Evolutionary conservation across 2,797 vertebrate species (phyloP).

Genomic region (Sus cebifrons): DNA sequence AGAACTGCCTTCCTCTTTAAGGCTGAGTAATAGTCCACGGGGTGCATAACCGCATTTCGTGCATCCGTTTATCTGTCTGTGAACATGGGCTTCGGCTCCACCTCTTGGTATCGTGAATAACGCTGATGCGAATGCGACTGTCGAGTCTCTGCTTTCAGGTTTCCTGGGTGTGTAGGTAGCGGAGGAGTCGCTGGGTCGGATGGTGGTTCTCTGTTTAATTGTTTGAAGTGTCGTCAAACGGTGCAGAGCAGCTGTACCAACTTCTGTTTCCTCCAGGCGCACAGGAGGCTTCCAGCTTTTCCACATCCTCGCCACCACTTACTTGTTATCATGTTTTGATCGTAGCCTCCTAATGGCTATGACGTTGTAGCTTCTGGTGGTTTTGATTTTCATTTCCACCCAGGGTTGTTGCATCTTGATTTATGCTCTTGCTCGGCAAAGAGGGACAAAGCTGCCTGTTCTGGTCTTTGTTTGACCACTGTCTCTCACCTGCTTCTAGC

Average conservation of each 20-base stretch:
- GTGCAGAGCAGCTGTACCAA: neutral
- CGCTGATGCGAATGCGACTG: neutral
- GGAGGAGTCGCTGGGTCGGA: neutral
- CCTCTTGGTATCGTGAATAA: neutral
- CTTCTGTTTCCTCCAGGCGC: neutral
- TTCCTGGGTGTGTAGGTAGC: neutral
- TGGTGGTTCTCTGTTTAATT: neutral
- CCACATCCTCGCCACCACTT: neutral
- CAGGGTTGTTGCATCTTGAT: neutral
- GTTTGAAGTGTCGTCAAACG: neutral
- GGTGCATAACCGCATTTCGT: neutral
- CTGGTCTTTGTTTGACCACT: neutral
- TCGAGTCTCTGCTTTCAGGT: neutral
- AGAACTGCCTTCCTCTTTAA: neutral
- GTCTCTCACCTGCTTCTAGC: neutral
- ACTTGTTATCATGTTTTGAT: neutral
- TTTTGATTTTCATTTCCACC: neutral
- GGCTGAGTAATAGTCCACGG: neutral
- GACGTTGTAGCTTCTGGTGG: neutral
- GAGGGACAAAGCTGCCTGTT: neutral
- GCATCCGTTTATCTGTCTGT: neutral
- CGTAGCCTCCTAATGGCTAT: neutral
- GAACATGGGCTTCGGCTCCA: neutral
- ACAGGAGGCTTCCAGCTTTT: rapidly evolving
- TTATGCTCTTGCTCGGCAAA: neutral